These are phyloP conservation scores for Reinhardtius hippoglossoides DNA, from an alignment of 2,113 vertebrate species.

Conservation along the genomic window DNA sequence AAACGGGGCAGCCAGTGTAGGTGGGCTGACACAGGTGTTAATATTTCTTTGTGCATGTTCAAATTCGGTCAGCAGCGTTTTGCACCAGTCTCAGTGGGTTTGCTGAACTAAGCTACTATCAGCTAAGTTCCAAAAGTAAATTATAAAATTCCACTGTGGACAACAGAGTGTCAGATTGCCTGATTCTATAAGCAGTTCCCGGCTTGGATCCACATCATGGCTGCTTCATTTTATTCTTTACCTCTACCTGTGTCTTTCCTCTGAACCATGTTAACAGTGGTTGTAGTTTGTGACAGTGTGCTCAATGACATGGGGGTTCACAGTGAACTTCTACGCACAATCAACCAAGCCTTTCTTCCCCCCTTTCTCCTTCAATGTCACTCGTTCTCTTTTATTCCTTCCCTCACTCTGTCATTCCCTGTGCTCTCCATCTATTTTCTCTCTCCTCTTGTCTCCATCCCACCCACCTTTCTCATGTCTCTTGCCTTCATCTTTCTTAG, in stretches of 20 bases:
- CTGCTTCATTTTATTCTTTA: background rate
- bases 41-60: too few species aligned
- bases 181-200: background rate
- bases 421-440: constrained; percentile 7
- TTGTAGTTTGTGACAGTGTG: background rate
- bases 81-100: background rate
- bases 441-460: background rate
- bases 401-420: constrained; percentile 13
- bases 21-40: too few species aligned
- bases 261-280: background rate
- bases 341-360: background rate
- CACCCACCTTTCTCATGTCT: constrained; percentile 36
- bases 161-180: background rate
- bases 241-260: background rate
- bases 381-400: background rate
- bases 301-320: constrained; percentile 8
- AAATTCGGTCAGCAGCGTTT: too few species aligned
- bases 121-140: background rate
- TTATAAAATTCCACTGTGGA: background rate
- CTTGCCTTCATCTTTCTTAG: constrained; percentile 34
- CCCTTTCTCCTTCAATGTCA: background rate
- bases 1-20: too few species aligned
- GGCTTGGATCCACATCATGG: background rate
- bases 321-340: constrained; percentile 6
- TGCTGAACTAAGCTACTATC: background rate